phyloP scores from a whole-genome alignment of 2,888 invertebrate genomes.

The Chymomyza procnemis region DNA sequence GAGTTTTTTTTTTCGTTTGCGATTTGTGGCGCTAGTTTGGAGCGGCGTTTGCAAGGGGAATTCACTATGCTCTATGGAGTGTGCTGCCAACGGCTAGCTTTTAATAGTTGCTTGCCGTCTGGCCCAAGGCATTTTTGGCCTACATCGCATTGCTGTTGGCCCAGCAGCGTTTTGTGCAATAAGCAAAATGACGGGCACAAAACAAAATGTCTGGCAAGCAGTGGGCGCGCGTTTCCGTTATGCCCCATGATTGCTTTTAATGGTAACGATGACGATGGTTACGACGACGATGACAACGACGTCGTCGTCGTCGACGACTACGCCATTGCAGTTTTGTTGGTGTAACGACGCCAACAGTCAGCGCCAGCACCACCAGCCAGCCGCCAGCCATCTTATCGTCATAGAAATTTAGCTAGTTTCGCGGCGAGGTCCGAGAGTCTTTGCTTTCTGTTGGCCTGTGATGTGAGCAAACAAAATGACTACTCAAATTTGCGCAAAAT shows the following conservation, averaged over 20 bases:
- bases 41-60: background rate
- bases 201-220: conserved; percentile 70
- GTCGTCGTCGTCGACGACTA: background rate
- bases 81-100: background rate
- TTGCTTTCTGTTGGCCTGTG: conserved; percentile 74
- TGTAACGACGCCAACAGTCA: conserved; percentile 26
- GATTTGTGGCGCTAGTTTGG: background rate
- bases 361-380: conserved; percentile 24
- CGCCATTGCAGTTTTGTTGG: conserved; percentile 13
- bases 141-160: conserved; percentile 55
- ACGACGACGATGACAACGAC: background rate
- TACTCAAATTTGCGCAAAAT: conserved; percentile 72
- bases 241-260: conserved; percentile 49
- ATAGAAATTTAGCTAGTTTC: background rate
- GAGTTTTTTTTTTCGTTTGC: conserved; percentile 43
- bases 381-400: background rate
- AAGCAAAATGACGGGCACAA: conserved; percentile 79
- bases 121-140: conserved; percentile 2
- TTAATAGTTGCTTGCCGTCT: conserved; percentile 26
- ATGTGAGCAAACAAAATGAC: conserved; percentile 78
- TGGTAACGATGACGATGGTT: conserved; percentile 3
- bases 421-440: background rate
- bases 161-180: conserved; percentile 73
- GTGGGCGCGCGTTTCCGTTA: conserved; percentile 57
- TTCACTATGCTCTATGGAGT: background rate